These are phyloP conservation scores for Ptychobarbus kaznakovi DNA, from an alignment of 2,797 vertebrate species.

Conservation along the genomic window DNA sequence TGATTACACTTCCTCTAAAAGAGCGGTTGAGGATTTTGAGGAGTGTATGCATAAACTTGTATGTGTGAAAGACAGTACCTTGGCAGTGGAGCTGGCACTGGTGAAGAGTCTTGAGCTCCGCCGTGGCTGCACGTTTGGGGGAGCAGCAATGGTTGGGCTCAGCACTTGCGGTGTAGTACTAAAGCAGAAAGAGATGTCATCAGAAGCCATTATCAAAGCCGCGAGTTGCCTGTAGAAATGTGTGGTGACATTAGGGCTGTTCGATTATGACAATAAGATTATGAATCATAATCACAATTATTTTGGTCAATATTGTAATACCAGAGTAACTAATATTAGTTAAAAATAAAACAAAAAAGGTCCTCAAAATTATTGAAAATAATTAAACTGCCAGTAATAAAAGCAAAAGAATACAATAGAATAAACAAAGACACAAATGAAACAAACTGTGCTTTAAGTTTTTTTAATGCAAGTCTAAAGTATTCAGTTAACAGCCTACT, in stretches of 20 bases:
- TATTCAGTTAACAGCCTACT: too few species aligned
- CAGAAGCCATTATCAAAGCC: background rate
- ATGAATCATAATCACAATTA: too few species aligned
- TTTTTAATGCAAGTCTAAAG: too few species aligned
- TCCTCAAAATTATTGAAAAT: too few species aligned
- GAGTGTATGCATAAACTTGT: background rate
- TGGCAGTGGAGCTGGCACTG: slow-evolving; percentile 96
- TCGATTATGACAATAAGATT: too few species aligned
- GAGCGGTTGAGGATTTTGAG: background rate
- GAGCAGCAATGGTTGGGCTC: slow-evolving; percentile 95
- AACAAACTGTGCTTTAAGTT: too few species aligned
- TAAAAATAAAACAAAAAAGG: too few species aligned
- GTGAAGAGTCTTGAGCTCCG: slow-evolving; percentile 96
- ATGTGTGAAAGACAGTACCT: slow-evolving; percentile 78
- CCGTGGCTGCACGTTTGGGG: slow-evolving; percentile 94
- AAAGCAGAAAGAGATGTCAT: slow-evolving; percentile 3
- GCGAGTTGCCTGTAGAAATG: background rate
- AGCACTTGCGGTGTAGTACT: slow-evolving; percentile 97
- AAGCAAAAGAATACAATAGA: too few species aligned
- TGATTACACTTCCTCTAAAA: background rate
- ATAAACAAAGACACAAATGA: too few species aligned
- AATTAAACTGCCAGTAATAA: too few species aligned
- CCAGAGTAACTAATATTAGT: too few species aligned
- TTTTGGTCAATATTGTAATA: too few species aligned
- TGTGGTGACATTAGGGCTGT: background rate